Evolutionary conservation across 2,797 vertebrate species (phyloP).

Genomic region (Gymnoscopelus braueri): DNA sequence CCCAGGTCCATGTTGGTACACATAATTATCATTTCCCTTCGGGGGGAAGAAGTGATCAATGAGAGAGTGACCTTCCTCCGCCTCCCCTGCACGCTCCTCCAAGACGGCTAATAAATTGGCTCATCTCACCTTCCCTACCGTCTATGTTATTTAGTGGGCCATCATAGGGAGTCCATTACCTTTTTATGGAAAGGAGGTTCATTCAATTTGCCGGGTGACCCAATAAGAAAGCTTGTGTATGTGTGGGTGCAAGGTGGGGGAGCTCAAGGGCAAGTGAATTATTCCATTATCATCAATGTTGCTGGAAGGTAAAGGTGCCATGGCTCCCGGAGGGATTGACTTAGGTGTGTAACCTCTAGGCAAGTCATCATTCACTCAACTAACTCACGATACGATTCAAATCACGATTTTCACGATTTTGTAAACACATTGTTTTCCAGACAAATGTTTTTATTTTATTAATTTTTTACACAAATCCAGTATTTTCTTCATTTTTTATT

Average conservation of each 20-base stretch:
- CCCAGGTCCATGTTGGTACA: slow-evolving; percentile 52
- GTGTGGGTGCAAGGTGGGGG: slow-evolving; percentile 47
- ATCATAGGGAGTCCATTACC: slow-evolving; percentile 76
- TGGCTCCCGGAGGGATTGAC: slow-evolving; percentile 59
- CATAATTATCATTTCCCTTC: slow-evolving; percentile 66
- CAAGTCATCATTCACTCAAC: too few relatives aligned
- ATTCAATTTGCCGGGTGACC: slow-evolving; percentile 72
- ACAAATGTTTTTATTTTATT: too few relatives aligned
- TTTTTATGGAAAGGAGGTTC: slow-evolving; percentile 80
- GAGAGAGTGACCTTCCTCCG: slow-evolving; percentile 69
- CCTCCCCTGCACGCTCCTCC: slow-evolving; percentile 46
- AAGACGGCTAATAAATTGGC: slow-evolving; percentile 74
- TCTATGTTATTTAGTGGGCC: slow-evolving; percentile 77
- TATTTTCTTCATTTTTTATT: too few relatives aligned
- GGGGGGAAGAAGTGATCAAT: slow-evolving; percentile 65
- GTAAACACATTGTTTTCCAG: too few relatives aligned
- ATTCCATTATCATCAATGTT: slow-evolving; percentile 76
- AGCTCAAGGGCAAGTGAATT: slow-evolving; percentile 79
- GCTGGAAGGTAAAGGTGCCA: slow-evolving; percentile 46
- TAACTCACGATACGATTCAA: too few relatives aligned
- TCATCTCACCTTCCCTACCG: slow-evolving; percentile 60
- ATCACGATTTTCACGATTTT: too few relatives aligned
- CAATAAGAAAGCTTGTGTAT: slow-evolving; percentile 60
- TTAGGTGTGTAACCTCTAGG: slow-evolving; percentile 48
- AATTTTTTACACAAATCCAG: too few relatives aligned